Percentiles rank a stretch among this genome's conserved stretches.
phyloP scores from a whole-genome alignment of 1,140 invertebrate species.

The Bombus pascuorum region DNA sequence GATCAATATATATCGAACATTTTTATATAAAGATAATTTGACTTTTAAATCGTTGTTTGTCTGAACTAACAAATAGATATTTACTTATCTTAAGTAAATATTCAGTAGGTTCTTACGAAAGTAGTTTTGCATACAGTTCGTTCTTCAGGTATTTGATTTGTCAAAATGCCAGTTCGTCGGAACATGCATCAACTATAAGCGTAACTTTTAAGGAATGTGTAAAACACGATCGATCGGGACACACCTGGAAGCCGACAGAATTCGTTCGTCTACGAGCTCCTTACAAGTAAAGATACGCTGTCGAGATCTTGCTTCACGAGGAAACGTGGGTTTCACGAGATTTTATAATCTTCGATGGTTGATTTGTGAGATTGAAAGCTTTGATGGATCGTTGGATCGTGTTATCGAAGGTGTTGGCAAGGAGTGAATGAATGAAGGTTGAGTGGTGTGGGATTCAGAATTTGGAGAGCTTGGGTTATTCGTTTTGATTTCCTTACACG shows the following conservation, averaged over 20 bases:
- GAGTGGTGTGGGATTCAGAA: not conserved
- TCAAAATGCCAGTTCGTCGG: no score
- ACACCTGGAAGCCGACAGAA: not conserved
- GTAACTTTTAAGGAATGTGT: not conserved
- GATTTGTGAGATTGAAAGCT: not conserved
- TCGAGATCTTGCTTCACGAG: not conserved
- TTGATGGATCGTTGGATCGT: slow-evolving; percentile 11
- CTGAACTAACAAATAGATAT: no score
- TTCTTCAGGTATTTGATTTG: no score
- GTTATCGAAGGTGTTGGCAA: not conserved
- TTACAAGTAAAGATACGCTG: not conserved
- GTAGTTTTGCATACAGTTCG: no score
- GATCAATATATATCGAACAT: no score
- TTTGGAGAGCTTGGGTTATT: not conserved
- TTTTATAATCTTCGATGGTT: not conserved
- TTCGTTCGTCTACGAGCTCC: not conserved
- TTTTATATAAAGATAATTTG: no score
- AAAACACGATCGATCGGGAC: slow-evolving; percentile 21
- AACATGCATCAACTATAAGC: not conserved
- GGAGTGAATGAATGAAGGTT: not conserved
- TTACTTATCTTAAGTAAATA: no score
- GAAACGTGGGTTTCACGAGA: not conserved
- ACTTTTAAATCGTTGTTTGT: no score
- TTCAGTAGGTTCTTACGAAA: no score
- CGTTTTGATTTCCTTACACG: not conserved